Evolutionary conservation across 1,140 invertebrate genomes (phyloP).

Genomic region (Zaprionus camerounensis): DNA sequence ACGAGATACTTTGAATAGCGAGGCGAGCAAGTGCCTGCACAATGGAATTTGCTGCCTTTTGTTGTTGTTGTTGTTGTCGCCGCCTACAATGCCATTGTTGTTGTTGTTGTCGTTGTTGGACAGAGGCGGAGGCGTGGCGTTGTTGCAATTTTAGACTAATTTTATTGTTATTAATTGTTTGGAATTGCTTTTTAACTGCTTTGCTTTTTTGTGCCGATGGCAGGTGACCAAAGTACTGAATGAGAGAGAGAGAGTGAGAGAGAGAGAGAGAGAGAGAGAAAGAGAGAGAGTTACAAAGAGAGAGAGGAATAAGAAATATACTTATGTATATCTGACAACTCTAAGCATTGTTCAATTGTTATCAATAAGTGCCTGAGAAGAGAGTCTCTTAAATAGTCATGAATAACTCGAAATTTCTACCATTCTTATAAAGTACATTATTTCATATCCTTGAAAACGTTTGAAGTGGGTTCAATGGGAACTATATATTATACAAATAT

Average conservation of each 20-base stretch:
- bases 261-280: background rate
- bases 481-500: background rate
- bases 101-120: constrained; percentile 26
- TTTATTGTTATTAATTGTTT: constrained; percentile 79
- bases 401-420: background rate
- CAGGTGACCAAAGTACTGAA: constrained; percentile 26
- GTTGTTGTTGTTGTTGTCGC: constrained; percentile 20
- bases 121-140: constrained; percentile 47
- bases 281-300: background rate
- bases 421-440: background rate
- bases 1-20: constrained; percentile 75
- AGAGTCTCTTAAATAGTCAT: background rate
- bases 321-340: background rate
- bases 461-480: background rate
- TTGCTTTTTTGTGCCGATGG: constrained; percentile 35
- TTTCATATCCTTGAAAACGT: background rate
- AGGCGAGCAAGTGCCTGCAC: constrained; percentile 53
- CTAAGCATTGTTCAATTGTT: background rate
- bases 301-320: background rate
- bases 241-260: background rate
- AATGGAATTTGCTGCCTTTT: constrained; percentile 50
- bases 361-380: background rate
- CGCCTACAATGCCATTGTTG: constrained; percentile 39
- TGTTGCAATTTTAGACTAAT: constrained; percentile 79
- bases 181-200: constrained; percentile 68